Conservation (phyloP, 2,113 vertebrate species). For the Amblyopsis rosae region DNA sequence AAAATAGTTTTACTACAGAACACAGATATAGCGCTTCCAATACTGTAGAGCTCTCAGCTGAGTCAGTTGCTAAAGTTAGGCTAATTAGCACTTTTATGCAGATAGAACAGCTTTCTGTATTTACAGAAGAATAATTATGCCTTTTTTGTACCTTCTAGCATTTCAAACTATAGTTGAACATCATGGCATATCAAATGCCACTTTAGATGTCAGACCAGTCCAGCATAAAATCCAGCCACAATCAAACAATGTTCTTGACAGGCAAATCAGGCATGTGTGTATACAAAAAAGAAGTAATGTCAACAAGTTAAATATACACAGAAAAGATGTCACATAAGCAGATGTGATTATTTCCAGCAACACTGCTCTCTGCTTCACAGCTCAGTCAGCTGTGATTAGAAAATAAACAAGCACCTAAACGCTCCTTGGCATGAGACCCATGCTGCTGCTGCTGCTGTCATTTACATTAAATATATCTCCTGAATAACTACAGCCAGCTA, state of each 20-base stretch:
- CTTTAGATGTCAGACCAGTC: too few relatives aligned
- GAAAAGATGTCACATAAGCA: constrained; percentile 29
- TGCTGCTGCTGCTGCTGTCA: constrained; percentile 21
- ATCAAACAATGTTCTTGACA: constrained; percentile 15
- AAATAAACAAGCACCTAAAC: constrained; percentile 22
- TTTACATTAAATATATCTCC: constrained; percentile 44
- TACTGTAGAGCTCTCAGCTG: neutral
- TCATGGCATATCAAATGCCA: too few relatives aligned
- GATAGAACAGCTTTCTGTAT: neutral
- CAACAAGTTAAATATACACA: constrained; percentile 52
- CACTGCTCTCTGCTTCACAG: constrained; percentile 8
- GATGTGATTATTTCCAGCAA: constrained; percentile 6
- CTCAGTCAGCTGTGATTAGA: constrained; percentile 26
- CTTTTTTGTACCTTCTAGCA: neutral
- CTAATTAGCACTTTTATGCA: neutral
- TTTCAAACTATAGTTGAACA: neutral
- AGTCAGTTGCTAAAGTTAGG: neutral
- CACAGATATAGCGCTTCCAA: neutral
- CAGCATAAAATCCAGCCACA: neutral
- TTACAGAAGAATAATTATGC: neutral
- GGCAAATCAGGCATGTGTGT: neutral
- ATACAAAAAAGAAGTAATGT: constrained; percentile 20
- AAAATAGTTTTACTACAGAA: constrained; percentile 4
- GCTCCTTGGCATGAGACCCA: constrained; percentile 32
- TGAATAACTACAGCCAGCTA: constrained; percentile 54